Base-by-base conservation (phyloP, 2,797 vertebrate species). In the Neosalanx taihuensis region DNA sequence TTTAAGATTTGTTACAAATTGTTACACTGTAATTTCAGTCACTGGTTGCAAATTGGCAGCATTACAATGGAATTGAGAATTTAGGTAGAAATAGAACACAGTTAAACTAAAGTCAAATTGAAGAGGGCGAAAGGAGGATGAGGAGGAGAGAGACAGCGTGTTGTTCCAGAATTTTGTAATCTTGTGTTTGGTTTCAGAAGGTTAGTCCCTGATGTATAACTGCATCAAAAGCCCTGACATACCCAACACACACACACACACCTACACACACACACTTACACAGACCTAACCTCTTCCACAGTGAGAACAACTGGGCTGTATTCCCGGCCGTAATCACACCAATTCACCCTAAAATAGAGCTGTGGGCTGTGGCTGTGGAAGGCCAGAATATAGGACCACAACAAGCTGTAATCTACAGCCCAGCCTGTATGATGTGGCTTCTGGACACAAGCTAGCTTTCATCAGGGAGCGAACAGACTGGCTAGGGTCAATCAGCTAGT, bases 21-120 rank as follows among this genome's bases (percentile, higher is more conserved):
- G 60, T 72, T 70, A 71, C 67, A 67, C 74, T 76, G 71, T 76
- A 79, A 76, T 76, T 79, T 73, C n/a, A 26, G 70, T 69, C 56
- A 2, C 33, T 78, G 72, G 66, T 62, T 72, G 62, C 46, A 9
- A 65, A 69, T 23, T 37, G 56, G 33, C 59, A 49, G 30, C 29
- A 67, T 30, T 64, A 33, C 18, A 69, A 20, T 64, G 57, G 65
- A 64, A 59, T 69, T 20, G 51, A 68, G 56, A 72, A 66, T 72
- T 18, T 9, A 17, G 35, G n/a, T 46, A 69, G 72, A 69, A 68
- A 68, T 30, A 30, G 64, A 61, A 72, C 46, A 18, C 20, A 35
- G 15, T 68, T 9, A 64, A 72, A 51, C 41, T 20, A 12, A 5
- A 35, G 41, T 46, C 7, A 46, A 46, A 9, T 12, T 46, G 10